Evolutionary conservation across 2,113 vertebrate genomes (phyloP), one percentile per base, ranked within the genome.

Genomic region (Spheniscus mendiculus): DNA sequence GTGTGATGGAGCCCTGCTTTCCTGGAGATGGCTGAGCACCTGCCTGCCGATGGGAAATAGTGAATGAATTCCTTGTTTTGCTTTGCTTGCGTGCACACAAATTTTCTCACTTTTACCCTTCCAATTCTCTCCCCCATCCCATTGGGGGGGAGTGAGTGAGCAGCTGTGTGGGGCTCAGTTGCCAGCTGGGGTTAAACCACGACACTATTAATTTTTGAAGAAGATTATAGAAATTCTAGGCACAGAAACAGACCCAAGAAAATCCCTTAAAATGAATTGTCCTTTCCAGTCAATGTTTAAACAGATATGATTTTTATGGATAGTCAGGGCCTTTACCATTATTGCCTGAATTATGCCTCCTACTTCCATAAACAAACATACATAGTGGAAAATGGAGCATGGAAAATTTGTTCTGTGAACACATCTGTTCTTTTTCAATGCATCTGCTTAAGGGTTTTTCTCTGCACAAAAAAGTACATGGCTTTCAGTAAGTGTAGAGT

Each of bases 341-440:
- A 0, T 76, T 95, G 36, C 34, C n/a, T 69, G 58, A 83, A 85
- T 93, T 83, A 76, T 62, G 56, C 7, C n/a, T 94, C 36, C 29
- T 53, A 44, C 73, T 85, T 96, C 83, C 62, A 66, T 62, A 93
- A 95, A 89, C 77, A 92, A 76, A 36, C 12, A 69, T 26, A 49
- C 6, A 12, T n/a, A 85, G 69, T 36, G 58, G 66, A 97, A 95
- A 96, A 87, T 77, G 38, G 90, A 94, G 89, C 95, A 92, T 79
- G 45, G 52, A 89, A 96, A 97, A 95, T 97, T 63, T 74, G 55
- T 81, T 92, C 32, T 59, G 50, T 71, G 71, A 88, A 70, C 71
- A 81, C 74, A 95, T 96, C 96, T 97, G 96, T 83, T 94, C 65
- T 95, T 74, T 76, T 85, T 84, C 82, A 89, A 36, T 74, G 63